phyloP scores from a whole-genome alignment of 2,888 invertebrate species.

The Leucophenga maculata region DNA sequence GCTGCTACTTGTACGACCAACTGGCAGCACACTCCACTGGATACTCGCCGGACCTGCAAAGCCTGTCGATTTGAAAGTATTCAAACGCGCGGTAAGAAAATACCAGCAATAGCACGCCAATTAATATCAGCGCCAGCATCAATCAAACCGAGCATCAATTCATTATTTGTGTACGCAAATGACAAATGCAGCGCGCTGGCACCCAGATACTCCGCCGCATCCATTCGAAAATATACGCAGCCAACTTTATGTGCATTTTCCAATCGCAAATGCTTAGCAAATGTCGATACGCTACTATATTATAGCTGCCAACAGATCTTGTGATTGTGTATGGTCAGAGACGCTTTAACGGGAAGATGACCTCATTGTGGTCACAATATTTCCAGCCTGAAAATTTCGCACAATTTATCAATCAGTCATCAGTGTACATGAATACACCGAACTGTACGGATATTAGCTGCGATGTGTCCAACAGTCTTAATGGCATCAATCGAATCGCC shows the following conservation, averaged over 20 bases:
- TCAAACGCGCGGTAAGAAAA: conserved; percentile 93
- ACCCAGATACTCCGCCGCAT: conserved; percentile 97
- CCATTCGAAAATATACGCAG: conserved; percentile 94
- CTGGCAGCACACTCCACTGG: conserved; percentile 98
- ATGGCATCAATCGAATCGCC: conserved; percentile 92
- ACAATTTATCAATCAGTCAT: conserved; percentile 87
- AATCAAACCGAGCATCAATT: conserved; percentile 92
- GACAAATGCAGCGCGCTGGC: conserved; percentile 96
- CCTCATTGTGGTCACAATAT: conserved; percentile 87
- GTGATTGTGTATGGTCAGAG: conserved; percentile 88
- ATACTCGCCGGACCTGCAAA: conserved; percentile 97
- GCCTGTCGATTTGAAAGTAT: conserved; percentile 87
- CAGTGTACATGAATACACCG: conserved; percentile 88
- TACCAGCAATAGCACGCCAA: conserved; percentile 94
- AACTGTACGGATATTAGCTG: conserved; percentile 89
- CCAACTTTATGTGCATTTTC: conserved; percentile 80
- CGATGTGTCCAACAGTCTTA: conserved; percentile 85
- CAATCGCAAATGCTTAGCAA: conserved; percentile 96
- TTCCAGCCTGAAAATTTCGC: conserved; percentile 93
- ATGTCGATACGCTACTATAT: conserved; percentile 92
- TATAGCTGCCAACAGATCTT: conserved; percentile 99
- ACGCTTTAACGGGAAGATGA: conserved; percentile 90
- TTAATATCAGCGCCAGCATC: conserved; percentile 93
- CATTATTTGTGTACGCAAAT: conserved; percentile 96
- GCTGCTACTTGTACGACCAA: conserved; percentile 90